Evolutionary conservation across 2,797 vertebrate species (phyloP).

Genomic region (Aldrovandia affinis): DNA sequence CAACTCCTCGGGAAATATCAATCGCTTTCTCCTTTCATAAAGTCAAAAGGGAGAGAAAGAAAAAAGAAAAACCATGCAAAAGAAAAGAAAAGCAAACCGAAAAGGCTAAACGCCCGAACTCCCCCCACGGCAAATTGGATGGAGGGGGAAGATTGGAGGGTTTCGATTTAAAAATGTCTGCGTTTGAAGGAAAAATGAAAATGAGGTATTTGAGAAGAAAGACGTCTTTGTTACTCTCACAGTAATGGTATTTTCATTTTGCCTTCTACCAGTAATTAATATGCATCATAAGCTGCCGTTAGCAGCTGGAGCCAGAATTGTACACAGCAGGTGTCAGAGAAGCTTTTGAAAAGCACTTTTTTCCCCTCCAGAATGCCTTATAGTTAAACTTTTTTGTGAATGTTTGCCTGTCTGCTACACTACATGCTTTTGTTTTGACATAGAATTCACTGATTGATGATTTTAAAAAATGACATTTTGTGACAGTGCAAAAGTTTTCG

Average conservation of each 20-base stretch:
- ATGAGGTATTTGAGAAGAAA: conserved; percentile 7
- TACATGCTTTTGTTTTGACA: conserved; percentile 20
- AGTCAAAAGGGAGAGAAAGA: neutral
- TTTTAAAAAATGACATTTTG: neutral
- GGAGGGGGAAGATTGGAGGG: neutral
- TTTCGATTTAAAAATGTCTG: conserved; percentile 4
- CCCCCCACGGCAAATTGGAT: neutral
- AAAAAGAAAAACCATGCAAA: too few relatives aligned
- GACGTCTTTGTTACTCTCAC: neutral
- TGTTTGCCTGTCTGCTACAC: conserved; percentile 13
- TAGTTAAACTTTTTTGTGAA: neutral
- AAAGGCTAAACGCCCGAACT: neutral
- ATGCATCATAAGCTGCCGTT: conserved; percentile 23
- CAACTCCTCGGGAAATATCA: conserved; percentile 9
- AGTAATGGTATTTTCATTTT: neutral
- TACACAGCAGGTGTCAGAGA: conserved; percentile 25
- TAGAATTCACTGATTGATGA: neutral
- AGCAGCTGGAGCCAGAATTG: conserved; percentile 23
- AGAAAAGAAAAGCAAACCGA: neutral
- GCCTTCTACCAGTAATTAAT: conserved; percentile 31
- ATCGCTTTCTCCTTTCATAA: neutral
- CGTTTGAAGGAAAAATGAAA: neutral
- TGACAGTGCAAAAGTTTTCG: neutral
- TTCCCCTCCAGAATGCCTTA: conserved; percentile 24
- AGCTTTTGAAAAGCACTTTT: conserved; percentile 24